These are phyloP conservation scores for Protobothrops mucrosquamatus DNA, from an alignment of 2,113 vertebrate species.

Conservation along the genomic window DNA sequence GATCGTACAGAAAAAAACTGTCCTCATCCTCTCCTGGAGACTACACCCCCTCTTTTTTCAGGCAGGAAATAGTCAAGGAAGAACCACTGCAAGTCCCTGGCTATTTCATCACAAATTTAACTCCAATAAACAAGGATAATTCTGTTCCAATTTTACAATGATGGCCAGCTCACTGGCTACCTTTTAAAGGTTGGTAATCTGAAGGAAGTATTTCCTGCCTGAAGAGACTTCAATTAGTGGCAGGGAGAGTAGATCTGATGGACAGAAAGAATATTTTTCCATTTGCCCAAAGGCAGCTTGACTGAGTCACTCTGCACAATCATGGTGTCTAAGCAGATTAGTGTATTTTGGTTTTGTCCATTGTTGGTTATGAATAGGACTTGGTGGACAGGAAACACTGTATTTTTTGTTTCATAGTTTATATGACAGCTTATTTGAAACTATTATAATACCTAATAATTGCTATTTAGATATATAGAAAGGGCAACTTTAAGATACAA, in stretches of 20 bases:
- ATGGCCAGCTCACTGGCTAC: not conserved
- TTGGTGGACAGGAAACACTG: not conserved
- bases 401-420: not conserved
- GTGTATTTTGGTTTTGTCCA: not conserved
- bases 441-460: not conserved
- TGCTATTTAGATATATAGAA: not conserved
- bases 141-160: not conserved
- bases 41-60: not conserved
- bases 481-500: not conserved
- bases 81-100: not conserved
- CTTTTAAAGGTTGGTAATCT: not conserved
- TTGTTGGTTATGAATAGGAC: not conserved
- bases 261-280: not conserved
- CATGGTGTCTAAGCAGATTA: not conserved
- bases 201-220: not conserved
- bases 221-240: not conserved
- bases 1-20: not conserved
- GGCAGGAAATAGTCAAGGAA: not conserved
- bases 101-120: not conserved
- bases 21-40: not conserved
- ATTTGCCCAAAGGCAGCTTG: not conserved
- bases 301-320: too few relatives aligned
- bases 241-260: not conserved
- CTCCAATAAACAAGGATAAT: not conserved
- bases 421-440: not conserved